Percentiles rank a stretch among this genome's conserved stretches.
phyloP scores from a whole-genome alignment of 2,797 vertebrate genomes.

The Pantherophis vulpinus region DNA sequence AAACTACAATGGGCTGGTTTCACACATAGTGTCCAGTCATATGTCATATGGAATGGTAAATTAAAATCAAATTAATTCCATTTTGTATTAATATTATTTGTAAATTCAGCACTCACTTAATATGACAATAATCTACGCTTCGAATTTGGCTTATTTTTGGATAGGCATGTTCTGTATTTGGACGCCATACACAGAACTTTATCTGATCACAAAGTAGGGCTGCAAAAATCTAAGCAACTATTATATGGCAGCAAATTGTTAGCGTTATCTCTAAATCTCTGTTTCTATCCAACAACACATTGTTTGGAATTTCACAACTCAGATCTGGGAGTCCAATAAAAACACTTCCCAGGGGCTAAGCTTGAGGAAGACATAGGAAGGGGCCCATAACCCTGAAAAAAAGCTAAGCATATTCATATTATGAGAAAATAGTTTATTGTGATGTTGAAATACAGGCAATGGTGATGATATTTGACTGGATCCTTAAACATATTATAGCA shows the following conservation, averaged over 20 bases:
- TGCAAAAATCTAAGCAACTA: not conserved
- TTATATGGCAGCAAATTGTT: not conserved
- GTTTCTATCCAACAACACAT: not conserved
- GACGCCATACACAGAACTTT: not conserved
- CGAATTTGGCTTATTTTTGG: not conserved
- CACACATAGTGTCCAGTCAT: not conserved
- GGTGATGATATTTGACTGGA: not conserved
- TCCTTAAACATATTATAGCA: not conserved
- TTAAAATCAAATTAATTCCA: too few species aligned
- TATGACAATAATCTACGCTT: not conserved
- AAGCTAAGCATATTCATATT: not conserved
- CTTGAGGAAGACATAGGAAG: not conserved
- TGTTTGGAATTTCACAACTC: not conserved
- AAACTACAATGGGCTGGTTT: not conserved
- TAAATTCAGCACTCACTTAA: too few species aligned
- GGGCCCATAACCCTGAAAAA: not conserved
- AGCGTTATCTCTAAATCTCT: not conserved
- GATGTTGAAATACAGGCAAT: not conserved
- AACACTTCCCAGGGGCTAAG: too few species aligned
- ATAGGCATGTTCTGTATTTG: not conserved
- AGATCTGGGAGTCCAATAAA: not conserved
- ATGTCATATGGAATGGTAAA: not conserved
- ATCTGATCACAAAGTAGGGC: not conserved
- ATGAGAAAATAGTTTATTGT: not conserved
- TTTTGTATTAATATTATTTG: too few species aligned